Evolutionary conservation across 2,113 vertebrate genomes (phyloP).

Genomic region (Ivindomyrus marchei): DNA sequence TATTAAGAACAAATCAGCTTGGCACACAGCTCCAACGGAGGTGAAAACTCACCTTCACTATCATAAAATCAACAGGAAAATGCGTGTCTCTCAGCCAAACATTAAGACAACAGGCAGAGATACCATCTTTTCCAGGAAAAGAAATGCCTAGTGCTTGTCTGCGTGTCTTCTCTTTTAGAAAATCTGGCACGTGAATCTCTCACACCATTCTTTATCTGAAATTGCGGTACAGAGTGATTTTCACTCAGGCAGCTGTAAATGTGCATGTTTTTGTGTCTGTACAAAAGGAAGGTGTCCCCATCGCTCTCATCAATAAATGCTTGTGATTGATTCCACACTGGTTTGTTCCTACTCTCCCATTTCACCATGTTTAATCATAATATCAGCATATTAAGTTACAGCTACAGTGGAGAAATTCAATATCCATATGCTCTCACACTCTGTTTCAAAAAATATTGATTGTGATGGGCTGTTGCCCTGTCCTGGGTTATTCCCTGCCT

Average conservation of each 20-base stretch:
- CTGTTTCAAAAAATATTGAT: neutral
- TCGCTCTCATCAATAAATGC: neutral
- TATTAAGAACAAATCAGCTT: neutral
- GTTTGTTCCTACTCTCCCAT: neutral
- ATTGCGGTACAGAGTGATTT: neutral
- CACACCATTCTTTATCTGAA: neutral
- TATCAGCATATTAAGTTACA: neutral
- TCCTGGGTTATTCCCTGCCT: neutral
- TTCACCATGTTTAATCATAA: neutral
- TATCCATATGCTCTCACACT: neutral
- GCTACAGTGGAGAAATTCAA: neutral
- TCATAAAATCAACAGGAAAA: neutral
- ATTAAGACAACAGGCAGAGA: neutral
- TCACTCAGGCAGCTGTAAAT: neutral
- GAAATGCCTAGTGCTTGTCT: neutral
- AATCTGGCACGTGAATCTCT: neutral
- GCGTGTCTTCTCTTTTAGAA: neutral
- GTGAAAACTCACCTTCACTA: neutral
- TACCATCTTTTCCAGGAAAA: neutral
- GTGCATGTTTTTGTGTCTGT: neutral
- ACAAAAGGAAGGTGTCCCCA: neutral
- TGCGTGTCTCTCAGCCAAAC: neutral
- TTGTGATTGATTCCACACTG: neutral
- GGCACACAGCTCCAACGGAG: neutral
- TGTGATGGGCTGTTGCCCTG: neutral